Evolutionary conservation across 2,113 vertebrate genomes (phyloP).

Genomic region (Chaetorhynchus papuensis): DNA sequence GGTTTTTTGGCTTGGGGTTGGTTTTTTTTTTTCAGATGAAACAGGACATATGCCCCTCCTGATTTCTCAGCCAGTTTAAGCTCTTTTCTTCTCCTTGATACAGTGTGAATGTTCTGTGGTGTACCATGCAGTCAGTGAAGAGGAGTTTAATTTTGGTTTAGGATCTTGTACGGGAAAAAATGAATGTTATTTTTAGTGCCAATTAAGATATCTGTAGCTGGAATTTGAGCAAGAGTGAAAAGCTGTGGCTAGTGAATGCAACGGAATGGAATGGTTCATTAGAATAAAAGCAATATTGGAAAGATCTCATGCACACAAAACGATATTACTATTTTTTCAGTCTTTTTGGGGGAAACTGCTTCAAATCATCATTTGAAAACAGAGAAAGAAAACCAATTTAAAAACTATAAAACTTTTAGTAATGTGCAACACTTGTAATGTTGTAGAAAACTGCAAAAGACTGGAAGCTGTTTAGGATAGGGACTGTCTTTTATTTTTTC

Average conservation of each 20-base stretch:
- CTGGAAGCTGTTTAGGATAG: not conserved
- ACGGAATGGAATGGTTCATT: not conserved
- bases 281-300: not conserved
- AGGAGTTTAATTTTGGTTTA: not conserved
- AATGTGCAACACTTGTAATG: not conserved
- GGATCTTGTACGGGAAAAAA: not conserved
- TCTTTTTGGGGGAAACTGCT: not conserved
- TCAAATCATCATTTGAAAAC: not conserved
- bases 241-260: not conserved
- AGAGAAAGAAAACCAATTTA: not conserved
- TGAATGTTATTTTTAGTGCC: not conserved
- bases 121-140: not conserved
- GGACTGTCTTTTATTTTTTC: not conserved
- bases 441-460: not conserved
- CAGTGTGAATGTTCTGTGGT: not conserved
- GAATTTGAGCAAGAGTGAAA: not conserved
- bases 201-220: not conserved
- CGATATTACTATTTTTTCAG: not conserved
- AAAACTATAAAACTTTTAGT: not conserved
- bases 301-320: not conserved
- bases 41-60: not conserved
- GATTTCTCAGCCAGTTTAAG: not conserved
- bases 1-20: not conserved
- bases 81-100: not conserved
- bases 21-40: not conserved